Conservation (phyloP, 2,797 vertebrate species). For the Platalea minor region DNA sequence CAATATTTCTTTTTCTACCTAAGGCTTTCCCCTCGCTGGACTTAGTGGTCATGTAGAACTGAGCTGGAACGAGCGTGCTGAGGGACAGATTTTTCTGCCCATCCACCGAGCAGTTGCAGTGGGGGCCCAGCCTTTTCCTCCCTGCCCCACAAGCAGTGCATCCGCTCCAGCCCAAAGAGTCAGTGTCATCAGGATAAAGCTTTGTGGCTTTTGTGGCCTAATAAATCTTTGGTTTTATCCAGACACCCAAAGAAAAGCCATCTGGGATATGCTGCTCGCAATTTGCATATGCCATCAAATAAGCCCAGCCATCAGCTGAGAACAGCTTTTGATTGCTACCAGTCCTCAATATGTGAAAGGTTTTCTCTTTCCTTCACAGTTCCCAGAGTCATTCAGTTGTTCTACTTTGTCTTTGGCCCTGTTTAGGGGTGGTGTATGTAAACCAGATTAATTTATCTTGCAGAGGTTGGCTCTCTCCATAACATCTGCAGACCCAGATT, state of each 20-base stretch:
- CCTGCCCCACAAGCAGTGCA: not conserved
- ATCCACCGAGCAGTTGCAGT: not conserved
- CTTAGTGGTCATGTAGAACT: not conserved
- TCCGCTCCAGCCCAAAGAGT: not conserved
- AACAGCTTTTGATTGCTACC: not conserved
- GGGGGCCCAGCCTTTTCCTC: not conserved
- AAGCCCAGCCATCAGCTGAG: not conserved
- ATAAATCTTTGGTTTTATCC: not conserved
- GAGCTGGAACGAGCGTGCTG: rapidly evolving
- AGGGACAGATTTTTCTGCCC: not conserved
- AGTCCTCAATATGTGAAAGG: not conserved
- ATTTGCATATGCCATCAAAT: not conserved
- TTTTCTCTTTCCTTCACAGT: not conserved
- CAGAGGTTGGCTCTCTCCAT: not conserved
- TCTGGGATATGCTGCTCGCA: not conserved
- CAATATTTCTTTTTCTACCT: not conserved
- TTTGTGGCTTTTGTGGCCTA: not conserved
- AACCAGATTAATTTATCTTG: not conserved
- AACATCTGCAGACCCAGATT: not conserved
- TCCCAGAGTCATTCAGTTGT: not conserved
- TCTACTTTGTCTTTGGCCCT: not conserved
- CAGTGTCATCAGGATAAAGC: not conserved
- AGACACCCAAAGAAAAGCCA: not conserved
- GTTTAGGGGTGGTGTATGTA: not conserved
- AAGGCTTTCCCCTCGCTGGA: not conserved